These are phyloP conservation scores for Trachelus iudaicus DNA, from an alignment of 2,888 invertebrate species.

Conservation along the genomic window DNA sequence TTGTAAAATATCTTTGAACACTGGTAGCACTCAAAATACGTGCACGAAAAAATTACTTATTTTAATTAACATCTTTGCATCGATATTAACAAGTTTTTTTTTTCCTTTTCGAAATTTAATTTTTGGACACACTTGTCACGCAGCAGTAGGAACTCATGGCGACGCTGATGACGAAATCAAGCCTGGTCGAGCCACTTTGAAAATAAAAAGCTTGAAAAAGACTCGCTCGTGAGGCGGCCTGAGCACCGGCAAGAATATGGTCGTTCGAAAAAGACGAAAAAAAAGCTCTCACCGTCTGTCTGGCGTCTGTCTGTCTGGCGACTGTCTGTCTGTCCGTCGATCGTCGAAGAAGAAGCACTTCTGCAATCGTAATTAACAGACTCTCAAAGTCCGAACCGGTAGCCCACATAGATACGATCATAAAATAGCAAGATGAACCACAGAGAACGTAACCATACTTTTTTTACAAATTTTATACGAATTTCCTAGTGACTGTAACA, in stretches of 20 bases:
- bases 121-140: neutral
- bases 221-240: neutral
- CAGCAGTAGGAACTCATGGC: neutral
- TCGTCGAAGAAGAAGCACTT: constrained; percentile 1
- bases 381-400: constrained; percentile 17
- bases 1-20: neutral
- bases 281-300: constrained; percentile 31
- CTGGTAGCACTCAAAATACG: neutral
- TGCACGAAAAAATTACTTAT: too few species aligned
- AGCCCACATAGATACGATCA: constrained; percentile 17
- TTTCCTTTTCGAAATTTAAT: neutral
- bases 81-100: too few species aligned
- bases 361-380: constrained; percentile 28
- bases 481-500: neutral
- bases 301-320: constrained; percentile 49
- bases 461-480: neutral
- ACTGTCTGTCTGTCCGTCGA: constrained; percentile 28
- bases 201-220: constrained; percentile 7
- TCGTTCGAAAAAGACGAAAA: constrained; percentile 24
- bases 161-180: neutral
- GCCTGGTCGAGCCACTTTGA: neutral
- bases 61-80: too few species aligned
- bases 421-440: too few species aligned
- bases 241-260: constrained; percentile 7
- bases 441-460: neutral